Evolutionary conservation across 1,140 invertebrate genomes (phyloP).

Genomic region (Hormaphis cornu): DNA sequence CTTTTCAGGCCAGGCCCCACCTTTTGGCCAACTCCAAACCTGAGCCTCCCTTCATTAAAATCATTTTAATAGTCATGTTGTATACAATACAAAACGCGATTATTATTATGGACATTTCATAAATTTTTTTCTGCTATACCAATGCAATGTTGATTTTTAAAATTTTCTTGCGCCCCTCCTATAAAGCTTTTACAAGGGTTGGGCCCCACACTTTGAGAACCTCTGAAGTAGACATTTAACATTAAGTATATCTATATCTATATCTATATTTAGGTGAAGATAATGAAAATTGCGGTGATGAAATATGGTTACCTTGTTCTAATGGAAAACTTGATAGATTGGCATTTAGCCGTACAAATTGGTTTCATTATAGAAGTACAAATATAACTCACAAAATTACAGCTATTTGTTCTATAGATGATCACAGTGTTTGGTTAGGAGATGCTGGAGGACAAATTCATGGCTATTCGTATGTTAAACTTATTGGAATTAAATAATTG

Average conservation of each 20-base stretch:
- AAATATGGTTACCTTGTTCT: slow-evolving; percentile 38
- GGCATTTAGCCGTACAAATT: slow-evolving; percentile 36
- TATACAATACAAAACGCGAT: no score
- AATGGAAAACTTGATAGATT: slow-evolving; percentile 38
- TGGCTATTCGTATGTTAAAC: slow-evolving; percentile 56
- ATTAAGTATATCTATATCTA: neutral
- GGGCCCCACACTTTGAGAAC: no score
- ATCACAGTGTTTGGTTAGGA: slow-evolving; percentile 67
- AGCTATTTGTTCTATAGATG: slow-evolving; percentile 37
- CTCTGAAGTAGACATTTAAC: neutral
- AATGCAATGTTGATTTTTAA: no score
- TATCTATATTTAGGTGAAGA: slow-evolving; percentile 30
- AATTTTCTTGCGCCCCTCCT: no score
- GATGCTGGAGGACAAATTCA: slow-evolving; percentile 71
- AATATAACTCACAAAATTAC: slow-evolving; percentile 36
- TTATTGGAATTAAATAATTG: neutral
- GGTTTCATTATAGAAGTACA: slow-evolving; percentile 37
- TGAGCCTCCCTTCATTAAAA: no score
- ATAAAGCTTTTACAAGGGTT: no score
- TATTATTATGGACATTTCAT: no score
- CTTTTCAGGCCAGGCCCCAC: no score
- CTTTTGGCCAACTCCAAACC: no score
- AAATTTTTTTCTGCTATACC: no score
- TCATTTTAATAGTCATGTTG: no score
- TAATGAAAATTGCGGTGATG: slow-evolving; percentile 23